Evolutionary conservation across 2,797 vertebrate genomes (phyloP), one percentile per base, ranked within the genome.

Genomic region (Gorsachius magnificus): DNA sequence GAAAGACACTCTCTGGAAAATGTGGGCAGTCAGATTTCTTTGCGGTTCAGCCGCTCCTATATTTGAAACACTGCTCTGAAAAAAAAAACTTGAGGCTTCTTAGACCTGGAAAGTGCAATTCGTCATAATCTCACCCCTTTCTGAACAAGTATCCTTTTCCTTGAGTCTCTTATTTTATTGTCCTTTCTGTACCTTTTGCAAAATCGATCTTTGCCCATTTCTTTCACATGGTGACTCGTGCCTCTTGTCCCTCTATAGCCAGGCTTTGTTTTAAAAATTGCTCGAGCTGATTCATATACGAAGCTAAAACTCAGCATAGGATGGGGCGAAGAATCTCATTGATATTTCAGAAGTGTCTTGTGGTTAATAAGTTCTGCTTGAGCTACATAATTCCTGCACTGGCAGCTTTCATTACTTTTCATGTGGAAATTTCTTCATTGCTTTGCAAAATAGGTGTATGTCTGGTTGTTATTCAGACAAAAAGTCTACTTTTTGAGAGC

Each of bases 1-100:
- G 25, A 88, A 48, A 80, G 95, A 93, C 86, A 54, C 86, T 82
- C 94, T 53, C 86, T 95, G 96, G 96, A 95, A 96, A 96, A 93
- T 95, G 90, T 61, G 93, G 91, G 91, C 95, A 93, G 86, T 57
- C 4, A 33, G 80, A 92, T 91, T 93, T 70, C 80, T 93, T n/a
- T 95, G 95, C 0, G 56, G 91, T 95, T 92, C 93, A 92, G 60
- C 90, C 87, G 64, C 88, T 90, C 90, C 94, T 93, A 50, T 81
- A 75, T 94, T 93, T 92, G 88, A 96, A 96, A 89, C 80, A 5
- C 13, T 58, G 45, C 75, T 83, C 74, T 78, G 56, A 92, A 83
- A 78, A 71, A 71, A 38, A 78, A 66, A 57, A 5, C 46, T 51
- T 33, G 68, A 94, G 81, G 50, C 85, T 87, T 90, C 66, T 75